Evolutionary conservation across 2,113 vertebrate genomes (phyloP).

Genomic region (Tympanuchus pallidicinctus): DNA sequence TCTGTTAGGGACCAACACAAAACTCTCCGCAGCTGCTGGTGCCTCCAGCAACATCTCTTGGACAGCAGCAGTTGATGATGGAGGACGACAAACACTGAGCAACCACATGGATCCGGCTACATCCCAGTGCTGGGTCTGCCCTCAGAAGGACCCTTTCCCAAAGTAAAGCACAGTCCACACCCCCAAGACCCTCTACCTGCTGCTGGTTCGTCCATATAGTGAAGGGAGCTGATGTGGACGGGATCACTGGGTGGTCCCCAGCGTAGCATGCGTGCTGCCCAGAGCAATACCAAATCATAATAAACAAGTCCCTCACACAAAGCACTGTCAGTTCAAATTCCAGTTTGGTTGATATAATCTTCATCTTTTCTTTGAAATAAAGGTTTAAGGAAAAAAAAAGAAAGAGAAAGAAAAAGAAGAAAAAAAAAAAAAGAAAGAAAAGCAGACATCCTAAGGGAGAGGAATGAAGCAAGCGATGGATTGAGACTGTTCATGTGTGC

Average conservation of each 20-base stretch:
- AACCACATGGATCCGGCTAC: neutral
- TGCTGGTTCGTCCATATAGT: neutral
- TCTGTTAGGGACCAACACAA: neutral
- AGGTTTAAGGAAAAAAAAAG: neutral
- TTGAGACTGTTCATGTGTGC: constrained; percentile 24
- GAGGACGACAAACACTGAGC: neutral
- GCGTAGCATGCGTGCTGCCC: neutral
- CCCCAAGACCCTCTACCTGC: neutral
- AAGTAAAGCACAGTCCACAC: neutral
- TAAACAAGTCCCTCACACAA: constrained; percentile 57
- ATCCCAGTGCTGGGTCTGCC: rapidly evolving
- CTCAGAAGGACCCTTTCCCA: neutral
- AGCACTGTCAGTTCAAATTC: constrained; percentile 59
- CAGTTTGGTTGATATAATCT: constrained; percentile 61
- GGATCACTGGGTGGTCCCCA: constrained; percentile 69
- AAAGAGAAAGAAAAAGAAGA: neutral
- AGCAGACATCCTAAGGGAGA: constrained; percentile 29
- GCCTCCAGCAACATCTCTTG: constrained; percentile 16
- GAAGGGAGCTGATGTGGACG: neutral
- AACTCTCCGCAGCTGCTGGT: constrained; percentile 40
- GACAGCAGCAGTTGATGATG: neutral
- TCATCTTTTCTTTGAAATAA: constrained; percentile 61
- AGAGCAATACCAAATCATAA: constrained; percentile 60
- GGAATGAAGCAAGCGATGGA: constrained; percentile 7
- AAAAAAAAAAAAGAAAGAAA: neutral